Percentiles rank a stretch among this genome's conserved stretches.
Conservation (phyloP, 2,113 vertebrate species). For the Pseudorasbora parva region DNA sequence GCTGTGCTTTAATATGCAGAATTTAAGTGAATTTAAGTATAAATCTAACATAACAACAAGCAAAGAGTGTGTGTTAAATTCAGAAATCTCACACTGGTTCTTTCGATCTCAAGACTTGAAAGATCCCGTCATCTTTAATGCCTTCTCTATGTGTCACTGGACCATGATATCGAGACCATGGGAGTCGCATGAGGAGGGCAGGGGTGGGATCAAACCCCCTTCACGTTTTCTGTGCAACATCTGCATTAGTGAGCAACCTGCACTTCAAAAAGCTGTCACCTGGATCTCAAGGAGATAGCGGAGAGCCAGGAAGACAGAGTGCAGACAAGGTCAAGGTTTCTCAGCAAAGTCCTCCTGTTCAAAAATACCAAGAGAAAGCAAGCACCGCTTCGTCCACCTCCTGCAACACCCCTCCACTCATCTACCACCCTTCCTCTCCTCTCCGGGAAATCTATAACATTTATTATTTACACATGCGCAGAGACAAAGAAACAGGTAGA, state of each 20-base stretch:
- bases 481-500: conserved; percentile 72
- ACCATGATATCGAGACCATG: conserved; percentile 35
- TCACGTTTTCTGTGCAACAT: conserved; percentile 43
- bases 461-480: conserved; percentile 74
- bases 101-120: conserved; percentile 21
- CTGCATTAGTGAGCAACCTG: conserved; percentile 47
- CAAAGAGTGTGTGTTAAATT: background rate
- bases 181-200: conserved; percentile 4
- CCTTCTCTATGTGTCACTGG: conserved; percentile 35
- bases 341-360: conserved; percentile 43
- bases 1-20: conserved; percentile 38
- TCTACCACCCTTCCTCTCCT: conserved; percentile 43
- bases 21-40: conserved; percentile 6
- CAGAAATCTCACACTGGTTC: conserved; percentile 3
- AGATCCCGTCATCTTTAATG: conserved; percentile 17
- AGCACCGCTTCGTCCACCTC: conserved; percentile 33
- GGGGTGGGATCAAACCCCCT: conserved; percentile 44
- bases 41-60: conserved; percentile 17
- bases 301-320: conserved; percentile 50
- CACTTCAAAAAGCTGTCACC: conserved; percentile 55
- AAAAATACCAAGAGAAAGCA: conserved; percentile 50
- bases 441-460: conserved; percentile 71
- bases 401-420: conserved; percentile 26
- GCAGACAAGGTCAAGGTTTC: conserved; percentile 57
- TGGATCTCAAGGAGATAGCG: conserved; percentile 20